Evolutionary conservation across 2,113 vertebrate species (phyloP).

Genomic region (Paralichthys olivaceus): DNA sequence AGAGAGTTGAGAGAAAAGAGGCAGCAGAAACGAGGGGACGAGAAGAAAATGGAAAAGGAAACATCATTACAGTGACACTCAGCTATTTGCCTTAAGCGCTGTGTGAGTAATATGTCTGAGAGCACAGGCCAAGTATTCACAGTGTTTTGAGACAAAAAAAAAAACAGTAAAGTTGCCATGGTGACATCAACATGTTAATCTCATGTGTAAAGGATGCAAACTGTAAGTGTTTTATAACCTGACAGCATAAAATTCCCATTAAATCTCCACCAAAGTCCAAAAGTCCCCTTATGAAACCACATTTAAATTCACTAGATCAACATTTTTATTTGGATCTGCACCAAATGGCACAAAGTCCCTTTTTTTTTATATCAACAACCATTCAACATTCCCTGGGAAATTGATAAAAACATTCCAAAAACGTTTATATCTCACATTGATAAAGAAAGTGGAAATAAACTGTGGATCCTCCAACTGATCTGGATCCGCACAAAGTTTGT

Average conservation of each 20-base stretch:
- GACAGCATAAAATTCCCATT: constrained; percentile 2
- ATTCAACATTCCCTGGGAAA: too few relatives aligned
- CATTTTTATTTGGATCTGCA: too few relatives aligned
- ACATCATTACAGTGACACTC: constrained; percentile 63
- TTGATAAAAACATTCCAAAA: too few relatives aligned
- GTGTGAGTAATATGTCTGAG: constrained; percentile 67
- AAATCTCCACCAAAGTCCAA: background rate
- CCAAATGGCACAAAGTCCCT: too few relatives aligned
- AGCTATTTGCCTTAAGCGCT: constrained; percentile 64
- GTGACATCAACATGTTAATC: constrained; percentile 43
- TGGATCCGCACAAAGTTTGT: too few relatives aligned
- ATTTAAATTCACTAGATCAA: too few relatives aligned
- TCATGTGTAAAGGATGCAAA: constrained; percentile 12
- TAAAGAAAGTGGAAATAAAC: too few relatives aligned
- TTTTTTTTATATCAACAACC: too few relatives aligned
- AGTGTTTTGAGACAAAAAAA: constrained; percentile 42
- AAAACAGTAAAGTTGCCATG: constrained; percentile 53
- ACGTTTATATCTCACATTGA: too few relatives aligned
- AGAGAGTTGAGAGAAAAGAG: constrained; percentile 22
- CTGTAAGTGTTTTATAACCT: constrained; percentile 4
- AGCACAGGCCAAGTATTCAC: constrained; percentile 61
- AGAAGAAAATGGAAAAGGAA: constrained; percentile 48
- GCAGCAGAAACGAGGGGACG: constrained; percentile 16
- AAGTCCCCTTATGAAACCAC: too few relatives aligned
- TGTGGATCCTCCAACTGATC: too few relatives aligned